Base-by-base conservation (phyloP, 2,113 vertebrate species). In the Triplophysa tibetana region DNA sequence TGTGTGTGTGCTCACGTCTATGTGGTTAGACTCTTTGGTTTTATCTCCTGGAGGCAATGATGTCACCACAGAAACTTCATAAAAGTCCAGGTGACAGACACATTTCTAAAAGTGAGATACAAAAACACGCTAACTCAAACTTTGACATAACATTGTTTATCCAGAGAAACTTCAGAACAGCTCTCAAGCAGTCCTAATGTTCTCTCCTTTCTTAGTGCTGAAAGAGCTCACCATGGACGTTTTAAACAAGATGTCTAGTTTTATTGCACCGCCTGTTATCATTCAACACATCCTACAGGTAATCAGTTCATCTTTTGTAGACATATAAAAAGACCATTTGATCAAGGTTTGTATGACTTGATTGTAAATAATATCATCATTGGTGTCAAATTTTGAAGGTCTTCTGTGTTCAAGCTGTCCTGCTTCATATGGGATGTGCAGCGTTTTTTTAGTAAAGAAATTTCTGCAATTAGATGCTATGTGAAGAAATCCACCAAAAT, bases 161-260 rank as follows among this genome's bases (percentile, higher is more conserved):
- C 67, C 23, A 52, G 5, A 54, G 50, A 17, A 17, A 54, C 16
- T 54, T 16, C 21, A 69, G 43, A 16, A 2, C 9, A 69, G 43
- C 24, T 54, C 14, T 54, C 1, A 0, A 13, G 48, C 14, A 29
- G 21, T 52, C 24, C 4, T 77, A 21, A 14, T 0, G 80, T 84
- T 77, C 21, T 81, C n/a, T 74, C 2, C 64, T 68, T 38, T 78
- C 60, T 14, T 87, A 99, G 98, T 93, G 61, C 89, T 99, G 87
- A 98, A 98, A 87, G 94, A 94, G 83, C 88, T 98, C 88, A 98
- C 98, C 0, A 98, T 98, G 96, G 95, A 95, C 86, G 96, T 99
- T 74, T 90, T 99, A 66, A 98, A 97, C 91, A 94, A 91, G 75
- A 99, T 99, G 98, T 96, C 96, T 80, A 90, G 95, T 0, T 99